Conservation (phyloP, 2,888 invertebrate genomes). For the Drosophila atripex region DNA sequence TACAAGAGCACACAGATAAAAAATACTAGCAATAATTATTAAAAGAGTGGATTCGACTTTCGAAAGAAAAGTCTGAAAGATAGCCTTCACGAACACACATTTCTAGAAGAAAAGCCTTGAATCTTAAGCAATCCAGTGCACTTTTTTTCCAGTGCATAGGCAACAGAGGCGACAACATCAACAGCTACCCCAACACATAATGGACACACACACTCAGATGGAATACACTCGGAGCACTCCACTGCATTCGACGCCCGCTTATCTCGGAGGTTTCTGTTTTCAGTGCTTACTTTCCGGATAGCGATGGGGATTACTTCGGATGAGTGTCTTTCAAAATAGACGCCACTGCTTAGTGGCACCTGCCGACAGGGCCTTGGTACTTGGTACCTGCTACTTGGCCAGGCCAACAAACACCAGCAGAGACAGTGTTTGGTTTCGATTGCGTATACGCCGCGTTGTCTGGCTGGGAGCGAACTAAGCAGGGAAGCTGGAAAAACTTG, state of each 20-base stretch:
- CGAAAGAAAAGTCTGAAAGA: background rate
- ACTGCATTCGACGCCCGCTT: constrained; percentile 62
- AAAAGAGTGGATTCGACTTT: background rate
- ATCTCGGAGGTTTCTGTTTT: constrained; percentile 46
- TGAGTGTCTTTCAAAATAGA: constrained; percentile 43
- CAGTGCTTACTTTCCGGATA: constrained; percentile 58
- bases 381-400: constrained; percentile 26
- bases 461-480: constrained; percentile 23
- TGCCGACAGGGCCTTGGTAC: constrained; percentile 40
- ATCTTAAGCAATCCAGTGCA: background rate
- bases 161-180: constrained; percentile 37
- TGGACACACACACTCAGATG: background rate
- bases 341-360: constrained; percentile 26
- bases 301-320: constrained; percentile 49
- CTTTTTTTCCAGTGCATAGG: background rate
- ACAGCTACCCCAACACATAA: constrained; percentile 14
- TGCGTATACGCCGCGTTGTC: constrained; percentile 46
- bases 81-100: no score
- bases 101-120: background rate
- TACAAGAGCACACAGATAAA: constrained; percentile 25
- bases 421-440: constrained; percentile 27
- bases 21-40: background rate
- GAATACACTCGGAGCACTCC: constrained; percentile 18
- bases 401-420: constrained; percentile 11
- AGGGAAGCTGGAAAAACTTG: constrained; percentile 16